Evolutionary conservation across 2,113 vertebrate species (phyloP).

Genomic region (Corythaeola cristata): DNA sequence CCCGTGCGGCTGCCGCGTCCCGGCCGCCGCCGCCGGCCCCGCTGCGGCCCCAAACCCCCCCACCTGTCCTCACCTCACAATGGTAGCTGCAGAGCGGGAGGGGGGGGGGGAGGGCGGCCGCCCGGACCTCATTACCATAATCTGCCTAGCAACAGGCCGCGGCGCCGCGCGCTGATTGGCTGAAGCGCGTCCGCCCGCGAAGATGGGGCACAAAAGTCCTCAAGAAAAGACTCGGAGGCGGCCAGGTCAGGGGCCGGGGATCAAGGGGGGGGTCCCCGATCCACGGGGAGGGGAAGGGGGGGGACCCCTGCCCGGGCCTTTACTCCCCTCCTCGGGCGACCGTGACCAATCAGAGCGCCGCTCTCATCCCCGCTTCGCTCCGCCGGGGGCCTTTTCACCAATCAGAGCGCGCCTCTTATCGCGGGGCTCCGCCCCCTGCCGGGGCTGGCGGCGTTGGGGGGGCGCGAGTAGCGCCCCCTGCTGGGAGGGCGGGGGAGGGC

Average conservation of each 20-base stretch:
- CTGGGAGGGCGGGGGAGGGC: neutral
- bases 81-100: conserved; percentile 89
- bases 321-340: neutral
- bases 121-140: conserved; percentile 86
- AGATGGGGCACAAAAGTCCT: neutral
- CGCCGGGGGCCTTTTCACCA: neutral
- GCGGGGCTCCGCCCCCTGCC: neutral
- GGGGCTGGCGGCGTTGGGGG: neutral
- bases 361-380: neutral
- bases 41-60: conserved; percentile 32
- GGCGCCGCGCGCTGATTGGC: conserved; percentile 66
- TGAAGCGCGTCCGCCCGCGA: neutral
- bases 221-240: neutral
- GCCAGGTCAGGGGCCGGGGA: neutral
- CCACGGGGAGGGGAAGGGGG: too few relatives aligned
- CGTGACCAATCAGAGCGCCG: neutral
- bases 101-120: conserved; percentile 41
- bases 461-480: neutral
- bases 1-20: conserved; percentile 9
- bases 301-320: neutral
- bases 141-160: conserved; percentile 82
- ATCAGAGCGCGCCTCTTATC: neutral
- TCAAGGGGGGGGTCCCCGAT: too few relatives aligned
- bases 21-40: neutral
- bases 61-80: conserved; percentile 90